Conservation (phyloP, 2,797 vertebrate genomes). For the Triplophysa bombifrons region DNA sequence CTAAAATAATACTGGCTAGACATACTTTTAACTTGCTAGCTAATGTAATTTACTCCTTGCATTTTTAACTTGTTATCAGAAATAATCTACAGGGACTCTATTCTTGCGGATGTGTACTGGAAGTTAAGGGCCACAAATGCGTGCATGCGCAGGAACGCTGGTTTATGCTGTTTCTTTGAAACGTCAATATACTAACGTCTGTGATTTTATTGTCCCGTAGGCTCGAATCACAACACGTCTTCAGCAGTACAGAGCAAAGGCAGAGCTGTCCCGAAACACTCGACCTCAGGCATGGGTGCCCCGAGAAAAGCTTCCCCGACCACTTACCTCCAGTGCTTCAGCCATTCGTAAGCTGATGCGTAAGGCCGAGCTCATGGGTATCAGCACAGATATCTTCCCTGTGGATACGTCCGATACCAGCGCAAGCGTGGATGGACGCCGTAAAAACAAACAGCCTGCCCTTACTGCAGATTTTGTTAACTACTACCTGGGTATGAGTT, state of each 20-base stretch:
- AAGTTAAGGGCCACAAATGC: no score
- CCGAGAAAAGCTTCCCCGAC: slow-evolving; percentile 92
- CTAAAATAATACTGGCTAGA: no score
- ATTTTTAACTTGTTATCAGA: no score
- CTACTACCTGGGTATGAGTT: slow-evolving; percentile 92
- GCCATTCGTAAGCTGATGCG: slow-evolving; percentile 97
- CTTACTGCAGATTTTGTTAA: slow-evolving; percentile 97
- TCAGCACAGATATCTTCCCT: slow-evolving; percentile 97
- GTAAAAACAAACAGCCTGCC: slow-evolving; percentile 96
- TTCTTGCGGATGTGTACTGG: no score
- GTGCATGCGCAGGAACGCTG: no score
- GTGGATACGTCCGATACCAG: slow-evolving; percentile 95
- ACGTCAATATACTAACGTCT: neutral
- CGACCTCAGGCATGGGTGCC: slow-evolving; percentile 98
- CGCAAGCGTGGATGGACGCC: slow-evolving; percentile 92
- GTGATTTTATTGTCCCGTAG: slow-evolving; percentile 66
- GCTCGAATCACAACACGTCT: slow-evolving; percentile 92
- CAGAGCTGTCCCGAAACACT: slow-evolving; percentile 92
- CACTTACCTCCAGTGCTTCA: slow-evolving; percentile 95
- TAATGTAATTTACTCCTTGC: no score
- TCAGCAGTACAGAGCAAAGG: slow-evolving; percentile 95
- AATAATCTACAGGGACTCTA: no score
- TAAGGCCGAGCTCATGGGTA: slow-evolving; percentile 97
- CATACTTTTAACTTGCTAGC: no score
- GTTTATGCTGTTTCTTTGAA: no score